Percentiles rank a stretch among this genome's conserved stretches.
phyloP scores from a whole-genome alignment of 2,797 vertebrate genomes.

The Scarus forsteni region DNA sequence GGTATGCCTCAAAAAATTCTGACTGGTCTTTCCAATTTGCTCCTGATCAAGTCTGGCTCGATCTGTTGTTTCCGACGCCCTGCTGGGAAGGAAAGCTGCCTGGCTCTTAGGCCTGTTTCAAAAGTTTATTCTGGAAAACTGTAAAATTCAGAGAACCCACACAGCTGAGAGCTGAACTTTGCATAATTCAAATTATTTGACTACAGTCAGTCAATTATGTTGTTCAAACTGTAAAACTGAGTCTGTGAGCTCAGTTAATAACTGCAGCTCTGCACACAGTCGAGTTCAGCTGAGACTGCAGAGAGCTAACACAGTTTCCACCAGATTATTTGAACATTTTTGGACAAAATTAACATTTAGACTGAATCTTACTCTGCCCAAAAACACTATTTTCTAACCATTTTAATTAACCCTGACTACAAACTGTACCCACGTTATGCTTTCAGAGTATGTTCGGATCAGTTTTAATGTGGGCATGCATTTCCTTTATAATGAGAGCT shows the following conservation, averaged over 20 bases:
- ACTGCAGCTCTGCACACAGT: background rate
- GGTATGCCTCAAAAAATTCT: constrained; percentile 3
- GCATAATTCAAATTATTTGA: constrained; percentile 36
- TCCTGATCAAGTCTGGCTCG: constrained; percentile 19
- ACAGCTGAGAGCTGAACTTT: constrained; percentile 8
- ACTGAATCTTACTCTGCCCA: constrained; percentile 1
- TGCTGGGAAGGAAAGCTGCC: background rate
- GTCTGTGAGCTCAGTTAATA: constrained; percentile 27
- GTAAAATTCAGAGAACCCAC: constrained; percentile 4
- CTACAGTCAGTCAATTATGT: constrained; percentile 13
- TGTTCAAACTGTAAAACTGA: constrained; percentile 35
- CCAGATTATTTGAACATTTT: background rate
- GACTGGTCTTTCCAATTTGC: constrained; percentile 28
- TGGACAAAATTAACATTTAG: constrained; percentile 20
- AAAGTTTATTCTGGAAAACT: constrained; percentile 11
- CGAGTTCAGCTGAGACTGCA: constrained; percentile 10
- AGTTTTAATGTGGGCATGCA: no score
- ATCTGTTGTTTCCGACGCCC: background rate
- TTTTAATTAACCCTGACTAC: background rate
- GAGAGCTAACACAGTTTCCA: constrained; percentile 4
- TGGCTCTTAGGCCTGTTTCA: background rate
- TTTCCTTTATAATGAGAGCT: no score
- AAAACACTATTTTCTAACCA: background rate
- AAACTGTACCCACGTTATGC: no score
- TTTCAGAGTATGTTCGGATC: no score